Evolutionary conservation across 2,888 invertebrate species (phyloP).

Genomic region (Eupithecia inturbata): DNA sequence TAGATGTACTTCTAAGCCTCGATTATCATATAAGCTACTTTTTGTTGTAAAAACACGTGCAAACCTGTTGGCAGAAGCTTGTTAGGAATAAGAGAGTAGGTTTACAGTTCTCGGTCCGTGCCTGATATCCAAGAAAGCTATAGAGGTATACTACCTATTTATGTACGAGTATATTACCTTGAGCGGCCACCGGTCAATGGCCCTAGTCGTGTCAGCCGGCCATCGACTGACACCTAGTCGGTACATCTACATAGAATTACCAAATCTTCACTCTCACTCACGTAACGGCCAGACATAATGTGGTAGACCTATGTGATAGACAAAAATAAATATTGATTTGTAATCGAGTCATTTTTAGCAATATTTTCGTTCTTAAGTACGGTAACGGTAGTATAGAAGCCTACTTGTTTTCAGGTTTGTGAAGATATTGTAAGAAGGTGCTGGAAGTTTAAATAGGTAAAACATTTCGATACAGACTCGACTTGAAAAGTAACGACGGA

Average conservation of each 20-base stretch:
- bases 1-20: background rate
- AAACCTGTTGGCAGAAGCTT: background rate
- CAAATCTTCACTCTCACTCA: conserved; percentile 78
- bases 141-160: background rate
- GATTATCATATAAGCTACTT: background rate
- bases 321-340: conserved; percentile 28
- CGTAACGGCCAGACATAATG: conserved; percentile 59
- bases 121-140: background rate
- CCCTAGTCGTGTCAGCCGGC: conserved; percentile 77
- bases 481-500: too few relatives aligned
- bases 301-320: background rate
- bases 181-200: conserved; percentile 53
- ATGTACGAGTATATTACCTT: conserved; percentile 6
- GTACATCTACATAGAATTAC: conserved; percentile 78
- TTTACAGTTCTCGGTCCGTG: background rate
- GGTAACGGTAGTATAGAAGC: background rate
- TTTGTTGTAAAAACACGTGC: background rate
- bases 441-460: too few relatives aligned
- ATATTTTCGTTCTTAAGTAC: background rate
- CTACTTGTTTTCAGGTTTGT: background rate
- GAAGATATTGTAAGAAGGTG: background rate
- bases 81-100: background rate
- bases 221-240: conserved; percentile 77
- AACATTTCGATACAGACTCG: too few relatives aligned
- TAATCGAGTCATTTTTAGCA: conserved; percentile 23